Percentiles rank a stretch among this genome's conserved stretches.
Evolutionary conservation across 2,888 invertebrate genomes (phyloP).

Genomic region (Brenthis daphne): DNA sequence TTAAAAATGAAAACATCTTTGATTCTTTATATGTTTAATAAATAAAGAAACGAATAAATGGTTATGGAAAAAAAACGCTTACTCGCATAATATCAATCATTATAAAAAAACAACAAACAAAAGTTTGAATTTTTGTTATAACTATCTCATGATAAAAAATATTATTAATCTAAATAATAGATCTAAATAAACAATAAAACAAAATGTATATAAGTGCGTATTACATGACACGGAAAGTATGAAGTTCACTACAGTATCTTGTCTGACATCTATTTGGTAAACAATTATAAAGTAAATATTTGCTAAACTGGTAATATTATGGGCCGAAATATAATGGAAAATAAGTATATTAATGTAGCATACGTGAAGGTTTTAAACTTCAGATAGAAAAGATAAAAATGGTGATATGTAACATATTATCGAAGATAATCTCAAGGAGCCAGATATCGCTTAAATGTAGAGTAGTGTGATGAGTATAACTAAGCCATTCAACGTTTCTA

Average conservation of each 20-base stretch:
- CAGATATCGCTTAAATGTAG: constrained; percentile 54
- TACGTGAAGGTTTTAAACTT: constrained; percentile 20
- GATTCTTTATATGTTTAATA: no score
- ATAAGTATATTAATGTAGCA: background rate
- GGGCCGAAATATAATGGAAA: constrained; percentile 12
- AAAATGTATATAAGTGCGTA: background rate
- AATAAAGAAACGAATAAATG: no score
- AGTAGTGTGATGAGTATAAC: constrained; percentile 16
- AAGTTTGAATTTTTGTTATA: no score
- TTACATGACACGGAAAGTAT: background rate
- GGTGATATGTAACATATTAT: constrained; percentile 46
- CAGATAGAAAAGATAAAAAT: constrained; percentile 36
- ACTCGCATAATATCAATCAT: no score
- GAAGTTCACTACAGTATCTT: background rate
- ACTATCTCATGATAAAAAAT: no score
- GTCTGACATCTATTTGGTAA: background rate
- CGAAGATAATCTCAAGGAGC: constrained; percentile 59
- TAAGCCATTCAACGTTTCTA: constrained; percentile 7
- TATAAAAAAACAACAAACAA: no score
- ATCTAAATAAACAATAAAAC: background rate
- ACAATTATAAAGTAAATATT: constrained; percentile 21
- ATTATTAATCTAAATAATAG: background rate
- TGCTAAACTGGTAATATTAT: constrained; percentile 4
- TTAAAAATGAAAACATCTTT: no score
- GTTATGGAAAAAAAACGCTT: no score